These are phyloP conservation scores for Lepidothrix coronata DNA, from an alignment of 2,113 vertebrate species.

Conservation along the genomic window DNA sequence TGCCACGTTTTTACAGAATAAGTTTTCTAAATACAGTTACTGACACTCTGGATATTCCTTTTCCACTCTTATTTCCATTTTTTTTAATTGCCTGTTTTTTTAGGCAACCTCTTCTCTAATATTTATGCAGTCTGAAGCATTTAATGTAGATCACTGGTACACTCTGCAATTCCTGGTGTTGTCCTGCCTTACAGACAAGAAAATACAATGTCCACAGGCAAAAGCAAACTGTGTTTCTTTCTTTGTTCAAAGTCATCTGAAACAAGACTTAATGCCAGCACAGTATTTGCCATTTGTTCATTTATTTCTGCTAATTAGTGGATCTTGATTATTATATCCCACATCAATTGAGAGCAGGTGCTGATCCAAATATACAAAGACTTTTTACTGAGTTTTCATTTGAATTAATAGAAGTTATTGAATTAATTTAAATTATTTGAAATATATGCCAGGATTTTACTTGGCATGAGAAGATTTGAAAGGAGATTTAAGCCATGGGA, in stretches of 20 bases:
- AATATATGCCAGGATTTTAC: background rate
- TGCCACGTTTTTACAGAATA: background rate
- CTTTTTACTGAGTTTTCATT: background rate
- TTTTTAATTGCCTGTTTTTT: background rate
- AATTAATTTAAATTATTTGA: background rate
- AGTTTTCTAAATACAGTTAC: background rate
- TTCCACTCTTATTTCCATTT: background rate
- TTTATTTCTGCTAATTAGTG: slow-evolving; percentile 8
- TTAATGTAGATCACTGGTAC: background rate
- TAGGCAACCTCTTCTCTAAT: background rate
- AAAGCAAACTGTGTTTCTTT: background rate
- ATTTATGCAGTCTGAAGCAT: background rate
- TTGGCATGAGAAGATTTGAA: background rate
- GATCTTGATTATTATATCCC: background rate
- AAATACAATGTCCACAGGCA: background rate
- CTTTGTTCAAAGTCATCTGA: background rate
- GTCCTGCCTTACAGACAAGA: background rate
- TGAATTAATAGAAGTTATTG: background rate
- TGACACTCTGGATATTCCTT: background rate
- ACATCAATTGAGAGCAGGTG: background rate
- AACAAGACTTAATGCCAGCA: background rate
- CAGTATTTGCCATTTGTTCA: background rate
- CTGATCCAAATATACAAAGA: background rate
- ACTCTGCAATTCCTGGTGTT: background rate
- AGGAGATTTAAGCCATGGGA: background rate